Evolutionary conservation across 1,140 invertebrate species (phyloP), one percentile per base, ranked within the genome.

Genomic region (Chrysoperla carnea): DNA sequence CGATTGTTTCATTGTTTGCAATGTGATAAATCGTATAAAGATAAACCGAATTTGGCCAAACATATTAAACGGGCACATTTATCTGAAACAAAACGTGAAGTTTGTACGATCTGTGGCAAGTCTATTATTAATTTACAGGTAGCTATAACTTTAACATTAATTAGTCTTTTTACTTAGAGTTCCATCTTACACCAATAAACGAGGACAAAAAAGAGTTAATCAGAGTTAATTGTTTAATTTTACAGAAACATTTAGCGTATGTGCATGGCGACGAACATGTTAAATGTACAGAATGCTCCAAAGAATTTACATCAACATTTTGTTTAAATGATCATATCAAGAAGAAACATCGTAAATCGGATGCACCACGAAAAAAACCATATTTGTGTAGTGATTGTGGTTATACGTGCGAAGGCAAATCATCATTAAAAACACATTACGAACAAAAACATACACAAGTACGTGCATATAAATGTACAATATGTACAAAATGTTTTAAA

Each of bases 401-500:
- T 2, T 11, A 33, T 9, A 9, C 31, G n/a, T 33, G 31, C n/a
- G 8, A 33, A 33, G n/a, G 8, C 8, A 33, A 9, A 33, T 11
- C 31, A 12, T 9, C 8, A 1, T 64, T 89, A 39, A 62, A 84
- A 29, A 69, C 84, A 4, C 87, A 90, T 59, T 74, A 77, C 45
- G 78, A 80, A 60, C 17, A 23, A 5, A 64, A 74, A 14, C 87
- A 91, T 57, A 74, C 76, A 27, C 77, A 80, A 23, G 70, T 78
- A 33, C 76, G 74, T 46, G 72, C 77, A 0, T 84, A 84, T 53
- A 70, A 73, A 48, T 85, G 81, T 52, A 70, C 69, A 35, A 69
- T 75, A 48, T 85, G 81, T 54, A 58, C 72, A 1, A 33, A 33
- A 33, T 11, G n/a, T 11, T 33, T 11, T 33, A 33, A 33, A 6